Evolutionary conservation across 2,888 invertebrate species (phyloP).

Genomic region (Seira musarum): DNA sequence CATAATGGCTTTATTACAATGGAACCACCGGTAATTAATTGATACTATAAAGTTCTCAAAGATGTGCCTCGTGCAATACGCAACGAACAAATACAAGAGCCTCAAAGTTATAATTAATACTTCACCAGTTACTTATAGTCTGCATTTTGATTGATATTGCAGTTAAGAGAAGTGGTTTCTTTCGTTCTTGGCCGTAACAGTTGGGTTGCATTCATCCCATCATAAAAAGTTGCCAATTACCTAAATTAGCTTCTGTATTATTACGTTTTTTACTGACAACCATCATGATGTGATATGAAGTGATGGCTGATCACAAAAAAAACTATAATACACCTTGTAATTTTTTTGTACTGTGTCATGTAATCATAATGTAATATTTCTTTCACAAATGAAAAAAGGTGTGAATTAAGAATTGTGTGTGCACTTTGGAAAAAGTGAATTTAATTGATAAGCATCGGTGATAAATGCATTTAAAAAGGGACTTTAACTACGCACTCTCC

Average conservation of each 20-base stretch:
- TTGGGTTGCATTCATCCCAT: background rate
- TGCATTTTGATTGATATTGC: background rate
- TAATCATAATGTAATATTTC: slow-evolving; percentile 14
- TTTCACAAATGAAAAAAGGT: slow-evolving; percentile 14
- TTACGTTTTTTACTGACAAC: no score
- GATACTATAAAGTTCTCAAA: slow-evolving; percentile 6
- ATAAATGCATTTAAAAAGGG: slow-evolving; percentile 15
- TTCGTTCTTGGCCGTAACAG: no score
- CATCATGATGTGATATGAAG: no score
- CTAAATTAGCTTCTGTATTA: slow-evolving; percentile 15
- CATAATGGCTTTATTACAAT: slow-evolving; percentile 36
- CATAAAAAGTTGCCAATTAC: background rate
- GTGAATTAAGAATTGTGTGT: slow-evolving; percentile 37
- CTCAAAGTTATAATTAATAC: slow-evolving; percentile 41
- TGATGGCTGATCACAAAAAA: slow-evolving; percentile 1
- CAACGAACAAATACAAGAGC: slow-evolving; percentile 3
- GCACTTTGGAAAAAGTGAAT: slow-evolving; percentile 29
- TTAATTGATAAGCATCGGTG: slow-evolving; percentile 28
- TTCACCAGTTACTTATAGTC: slow-evolving; percentile 29
- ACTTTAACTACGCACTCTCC: slow-evolving; percentile 1
- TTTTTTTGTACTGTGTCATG: background rate
- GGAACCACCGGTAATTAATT: slow-evolving; percentile 34
- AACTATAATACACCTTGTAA: slow-evolving; percentile 15
- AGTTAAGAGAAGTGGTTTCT: background rate
- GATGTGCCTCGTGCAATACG: slow-evolving; percentile 1